Percentiles rank a stretch among this genome's conserved stretches.
These are phyloP conservation scores for Apogon hyalosoma DNA, from an alignment of 2,797 vertebrate species.

Conservation along the genomic window DNA sequence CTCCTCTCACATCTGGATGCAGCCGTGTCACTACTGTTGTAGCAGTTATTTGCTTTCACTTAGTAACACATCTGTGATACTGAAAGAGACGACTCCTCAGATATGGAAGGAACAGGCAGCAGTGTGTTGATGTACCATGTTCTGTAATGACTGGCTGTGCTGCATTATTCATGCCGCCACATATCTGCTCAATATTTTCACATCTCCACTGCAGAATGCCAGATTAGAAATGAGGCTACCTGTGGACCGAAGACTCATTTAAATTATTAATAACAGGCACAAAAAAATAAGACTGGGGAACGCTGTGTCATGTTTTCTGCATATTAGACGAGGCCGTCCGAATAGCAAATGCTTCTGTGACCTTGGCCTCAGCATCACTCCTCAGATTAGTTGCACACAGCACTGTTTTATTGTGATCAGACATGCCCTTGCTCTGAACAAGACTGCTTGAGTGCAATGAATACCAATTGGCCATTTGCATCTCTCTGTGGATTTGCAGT, in stretches of 20 bases:
- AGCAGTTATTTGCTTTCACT: background rate
- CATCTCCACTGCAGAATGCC: slow-evolving; percentile 4
- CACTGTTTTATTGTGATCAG: slow-evolving; percentile 55
- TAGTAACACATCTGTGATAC: background rate
- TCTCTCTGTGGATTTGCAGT: slow-evolving; percentile 66
- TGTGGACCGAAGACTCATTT: background rate
- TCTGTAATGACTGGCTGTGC: slow-evolving; percentile 1
- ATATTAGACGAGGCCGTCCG: slow-evolving; percentile 14
- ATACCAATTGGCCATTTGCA: slow-evolving; percentile 79
- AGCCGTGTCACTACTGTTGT: too few species aligned
- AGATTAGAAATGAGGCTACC: slow-evolving; percentile 3
- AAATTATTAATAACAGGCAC: slow-evolving; percentile 4
- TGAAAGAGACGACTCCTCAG: background rate
- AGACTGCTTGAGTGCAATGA: slow-evolving; percentile 64
- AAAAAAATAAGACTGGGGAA: slow-evolving; percentile 15
- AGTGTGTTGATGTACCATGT: background rate
- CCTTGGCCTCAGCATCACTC: slow-evolving; percentile 43
- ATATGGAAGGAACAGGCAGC: background rate
- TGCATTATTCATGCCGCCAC: slow-evolving; percentile 7
- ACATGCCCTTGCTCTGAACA: slow-evolving; percentile 51
- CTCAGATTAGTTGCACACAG: slow-evolving; percentile 55
- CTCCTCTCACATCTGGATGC: too few species aligned
- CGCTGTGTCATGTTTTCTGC: slow-evolving; percentile 13
- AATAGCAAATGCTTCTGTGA: slow-evolving; percentile 49
- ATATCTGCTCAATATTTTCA: background rate